phyloP scores from a whole-genome alignment of 2,113 vertebrate species.

The Mystacornis crossleyi region DNA sequence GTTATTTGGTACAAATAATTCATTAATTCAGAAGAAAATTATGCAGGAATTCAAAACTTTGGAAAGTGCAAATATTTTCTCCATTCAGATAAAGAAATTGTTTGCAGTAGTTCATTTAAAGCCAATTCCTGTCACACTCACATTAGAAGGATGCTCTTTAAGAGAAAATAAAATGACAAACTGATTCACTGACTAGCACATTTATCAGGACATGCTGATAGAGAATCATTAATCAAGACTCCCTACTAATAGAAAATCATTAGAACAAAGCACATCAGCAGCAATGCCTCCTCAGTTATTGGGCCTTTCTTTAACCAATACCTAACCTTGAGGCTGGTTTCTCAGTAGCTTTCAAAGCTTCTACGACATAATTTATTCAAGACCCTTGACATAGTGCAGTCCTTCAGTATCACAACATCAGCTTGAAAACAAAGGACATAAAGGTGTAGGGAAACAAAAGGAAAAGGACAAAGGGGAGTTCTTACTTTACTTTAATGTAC shows the following conservation, averaged over 20 bases:
- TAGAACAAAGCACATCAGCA: not conserved
- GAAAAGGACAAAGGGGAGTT: not conserved
- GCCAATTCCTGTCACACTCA: not conserved
- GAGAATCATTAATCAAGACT: not conserved
- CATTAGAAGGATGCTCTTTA: not conserved
- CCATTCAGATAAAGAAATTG: not conserved
- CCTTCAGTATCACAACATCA: not conserved
- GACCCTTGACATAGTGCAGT: not conserved
- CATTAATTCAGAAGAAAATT: not conserved
- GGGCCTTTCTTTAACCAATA: not conserved
- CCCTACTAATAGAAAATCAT: not conserved
- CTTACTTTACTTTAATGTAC: not conserved
- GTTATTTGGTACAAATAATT: not conserved
- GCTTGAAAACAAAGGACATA: not conserved
- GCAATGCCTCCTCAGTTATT: not conserved
- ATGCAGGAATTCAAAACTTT: not conserved
- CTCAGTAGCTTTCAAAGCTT: not conserved
- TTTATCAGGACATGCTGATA: not conserved
- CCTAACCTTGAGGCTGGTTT: not conserved
- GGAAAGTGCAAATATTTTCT: not conserved
- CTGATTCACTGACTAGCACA: not conserved
- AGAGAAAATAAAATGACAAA: not conserved
- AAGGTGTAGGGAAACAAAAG: not conserved
- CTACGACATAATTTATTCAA: not conserved
- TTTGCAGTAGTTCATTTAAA: not conserved